A percentile compares a stretch with the other conserved stretches of the same genome.
Conservation (phyloP, 2,888 invertebrate genomes). For the Sialis lutaria region DNA sequence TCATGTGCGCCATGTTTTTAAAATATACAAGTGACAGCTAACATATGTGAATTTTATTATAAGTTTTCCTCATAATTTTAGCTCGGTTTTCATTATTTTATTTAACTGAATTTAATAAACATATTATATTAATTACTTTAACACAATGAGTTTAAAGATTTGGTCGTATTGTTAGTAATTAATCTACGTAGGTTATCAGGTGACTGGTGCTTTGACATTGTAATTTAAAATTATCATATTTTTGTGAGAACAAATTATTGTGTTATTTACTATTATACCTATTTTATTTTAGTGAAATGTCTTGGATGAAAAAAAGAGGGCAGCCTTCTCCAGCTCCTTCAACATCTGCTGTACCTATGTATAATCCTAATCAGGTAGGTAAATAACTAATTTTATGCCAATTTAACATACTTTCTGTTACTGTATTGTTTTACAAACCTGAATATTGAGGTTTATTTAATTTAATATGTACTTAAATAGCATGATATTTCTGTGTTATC, state of each 20-base stretch:
- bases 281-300: constrained; percentile 15
- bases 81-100: too few relatives aligned
- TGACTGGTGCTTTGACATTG: neutral
- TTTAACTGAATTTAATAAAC: neutral
- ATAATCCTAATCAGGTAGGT: constrained; percentile 25
- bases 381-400: constrained; percentile 7
- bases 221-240: neutral
- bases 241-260: too few relatives aligned
- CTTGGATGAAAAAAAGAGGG: constrained; percentile 24
- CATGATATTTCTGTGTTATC: too few relatives aligned
- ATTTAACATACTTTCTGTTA: too few relatives aligned
- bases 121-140: neutral
- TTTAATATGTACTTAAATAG: too few relatives aligned
- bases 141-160: neutral
- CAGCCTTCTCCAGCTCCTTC: constrained; percentile 18
- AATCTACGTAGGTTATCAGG: neutral
- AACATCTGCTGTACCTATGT: constrained; percentile 20
- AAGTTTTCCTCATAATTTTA: too few relatives aligned
- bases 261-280: too few relatives aligned
- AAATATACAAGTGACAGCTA: neutral
- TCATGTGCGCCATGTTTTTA: neutral
- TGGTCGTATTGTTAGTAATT: neutral
- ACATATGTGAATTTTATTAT: neutral
- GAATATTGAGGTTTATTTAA: too few relatives aligned
- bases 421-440: too few relatives aligned